Evolutionary conservation across 2,888 invertebrate genomes (phyloP), one percentile per base, ranked within the genome.

Genomic region (Chesias legatella): DNA sequence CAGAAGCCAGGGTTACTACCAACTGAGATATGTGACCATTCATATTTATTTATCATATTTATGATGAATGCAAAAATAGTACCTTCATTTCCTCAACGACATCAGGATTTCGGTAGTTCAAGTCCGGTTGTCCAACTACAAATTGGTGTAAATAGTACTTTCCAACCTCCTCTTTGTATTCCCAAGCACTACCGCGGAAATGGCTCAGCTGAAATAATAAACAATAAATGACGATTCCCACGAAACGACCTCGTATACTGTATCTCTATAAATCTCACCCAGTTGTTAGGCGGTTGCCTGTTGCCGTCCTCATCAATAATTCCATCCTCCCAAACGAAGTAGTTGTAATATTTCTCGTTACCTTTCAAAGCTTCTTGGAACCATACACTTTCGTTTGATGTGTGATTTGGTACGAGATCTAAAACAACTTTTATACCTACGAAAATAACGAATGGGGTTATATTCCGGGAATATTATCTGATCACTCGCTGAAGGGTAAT

Each of bases 351-450:
- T 1, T 90, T 91, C 41, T 89, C 84, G 38, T 86, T 81, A 1
- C 85, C 81, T 1, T 90, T 84, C 1, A 91, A 81, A 1, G 96
- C 96, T 56, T 91, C 90, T 54, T 88, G 73, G 69, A 98, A 98
- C 98, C 98, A 98, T 24, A 91, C 89, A 63, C 95, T 94, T 63
- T 94, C 89, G 62, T 94, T 91, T 43, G 94, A 94, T 9, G 93
- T 91, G 59, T 95, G 95, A 75, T 93, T 93, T 0, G 93, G 93
- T 8, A 93, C 93, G 46, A 92, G 90, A 64, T 93, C 93, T 60
- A 92, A 70, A 42, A 92, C 81, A 6, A 92, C 84, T 71, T 90
- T 90, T 9, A 92, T 78, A 24, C 72, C 90, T 89, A 62, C 40
- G 22, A 30, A 56, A 17, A 17, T 40, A 31, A 17, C n/a, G n/a